Base-by-base conservation (phyloP, 2,888 invertebrate genomes). In the Oligia fasciuncula region DNA sequence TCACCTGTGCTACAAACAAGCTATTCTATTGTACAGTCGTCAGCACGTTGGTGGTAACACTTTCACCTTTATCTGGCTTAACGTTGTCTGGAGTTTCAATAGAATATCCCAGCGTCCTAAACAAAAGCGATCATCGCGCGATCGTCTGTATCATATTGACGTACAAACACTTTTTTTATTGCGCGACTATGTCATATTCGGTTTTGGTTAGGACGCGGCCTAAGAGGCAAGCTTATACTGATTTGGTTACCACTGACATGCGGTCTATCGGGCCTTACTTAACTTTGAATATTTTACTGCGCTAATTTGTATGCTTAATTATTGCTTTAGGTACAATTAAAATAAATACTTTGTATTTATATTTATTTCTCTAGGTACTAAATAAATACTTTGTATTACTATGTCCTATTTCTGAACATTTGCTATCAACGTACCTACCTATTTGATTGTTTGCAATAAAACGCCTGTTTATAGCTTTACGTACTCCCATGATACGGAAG, bases 371-470 rank as follows among this genome's bases (percentile, higher is more conserved):
- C 5, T 17, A 46, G 46, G 29, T 14, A 35, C 4, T 43, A n/a
- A 43, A n/a, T n/a, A n/a, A 35, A 35, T 35, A 35, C 35, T 35
- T 35, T 35, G 6, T 69, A 68, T 49, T 69, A 29, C 29, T 49
- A 19, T 19, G 49, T 29, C 13, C 29, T 69, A 29, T 49, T 49
- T 71, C 35, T 35, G 2, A 17, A 40, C 8, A 49, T n/a, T 73
- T 49, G 4, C 49, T 40, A 29, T 1, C 35, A 70, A 35, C 14
- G 51, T 35, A 19, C 17, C 29, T 29, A n/a, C n/a, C n/a, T 46
- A 72, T 14, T 40, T n/a, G 2, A 67, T 23, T 63, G 54, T 46
- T 66, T 62, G 29, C 14, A 63, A 83, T 67, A 80, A 73, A 84
- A 70, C 73, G 80, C 70, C 73, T 77, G 83, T 29, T 57, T 4